Evolutionary conservation across 1,140 invertebrate species (phyloP).

Genomic region (Micrasema longulum): DNA sequence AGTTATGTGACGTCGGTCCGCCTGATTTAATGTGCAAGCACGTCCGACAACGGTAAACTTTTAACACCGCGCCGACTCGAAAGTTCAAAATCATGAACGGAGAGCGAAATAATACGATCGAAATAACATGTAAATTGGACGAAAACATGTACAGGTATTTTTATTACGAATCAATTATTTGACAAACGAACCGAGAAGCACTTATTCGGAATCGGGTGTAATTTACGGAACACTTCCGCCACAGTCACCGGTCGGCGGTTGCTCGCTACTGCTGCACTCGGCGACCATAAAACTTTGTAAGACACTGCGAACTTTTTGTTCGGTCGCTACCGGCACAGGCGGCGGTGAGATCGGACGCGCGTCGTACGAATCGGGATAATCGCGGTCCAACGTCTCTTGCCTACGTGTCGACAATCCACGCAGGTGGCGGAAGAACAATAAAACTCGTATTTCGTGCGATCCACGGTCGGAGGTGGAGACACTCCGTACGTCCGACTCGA

Average conservation of each 20-base stretch:
- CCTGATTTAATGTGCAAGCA: slow-evolving; percentile 28
- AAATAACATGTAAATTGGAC: no score
- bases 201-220: slow-evolving; percentile 17
- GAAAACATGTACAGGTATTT: no score
- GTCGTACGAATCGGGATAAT: no score
- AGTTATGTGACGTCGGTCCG: slow-evolving; percentile 34
- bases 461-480: slow-evolving; percentile 28
- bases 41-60: slow-evolving; percentile 37
- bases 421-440: slow-evolving; percentile 29
- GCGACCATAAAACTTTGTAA: not conserved
- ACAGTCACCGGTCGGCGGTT: slow-evolving; percentile 33
- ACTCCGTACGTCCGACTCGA: slow-evolving; percentile 23
- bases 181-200: slow-evolving; percentile 27
- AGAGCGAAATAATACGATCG: no score
- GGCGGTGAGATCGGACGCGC: no score
- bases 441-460: slow-evolving; percentile 24
- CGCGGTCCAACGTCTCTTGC: slow-evolving; percentile 1
- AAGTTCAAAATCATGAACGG: slow-evolving; percentile 27
- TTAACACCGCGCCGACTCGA: slow-evolving; percentile 4
- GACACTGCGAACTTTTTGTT: slow-evolving; percentile 22
- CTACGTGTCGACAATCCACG: slow-evolving; percentile 37
- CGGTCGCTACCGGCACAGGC: not conserved
- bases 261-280: slow-evolving; percentile 12
- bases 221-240: slow-evolving; percentile 33
- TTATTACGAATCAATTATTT: slow-evolving; percentile 19